A percentile compares a stretch with the other conserved stretches of the same genome.
Evolutionary conservation across 2,113 vertebrate species (phyloP).

Genomic region (Myodes glareolus): DNA sequence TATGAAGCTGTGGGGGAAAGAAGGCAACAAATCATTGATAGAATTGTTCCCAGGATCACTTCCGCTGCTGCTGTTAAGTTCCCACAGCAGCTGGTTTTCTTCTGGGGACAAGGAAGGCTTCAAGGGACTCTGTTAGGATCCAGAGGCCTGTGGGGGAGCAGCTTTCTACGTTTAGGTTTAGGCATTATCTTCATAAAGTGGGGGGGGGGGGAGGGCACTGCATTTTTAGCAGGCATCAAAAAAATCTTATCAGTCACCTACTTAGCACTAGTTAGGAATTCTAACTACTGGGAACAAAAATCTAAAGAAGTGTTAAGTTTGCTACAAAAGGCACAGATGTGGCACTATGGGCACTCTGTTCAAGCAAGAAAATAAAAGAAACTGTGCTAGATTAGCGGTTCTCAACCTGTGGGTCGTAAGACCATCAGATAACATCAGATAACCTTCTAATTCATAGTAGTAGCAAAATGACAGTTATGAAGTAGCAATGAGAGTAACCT

Average conservation of each 20-base stretch:
- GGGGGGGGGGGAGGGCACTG: neutral
- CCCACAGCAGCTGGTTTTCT: constrained; percentile 60
- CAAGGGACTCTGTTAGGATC: constrained; percentile 55
- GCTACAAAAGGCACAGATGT: neutral
- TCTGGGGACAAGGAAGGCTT: constrained; percentile 54
- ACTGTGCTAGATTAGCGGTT: neutral
- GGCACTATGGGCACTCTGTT: constrained; percentile 2
- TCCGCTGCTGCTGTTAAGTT: constrained; percentile 51
- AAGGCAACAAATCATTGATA: constrained; percentile 25
- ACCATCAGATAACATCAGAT: neutral
- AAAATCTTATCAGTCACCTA: constrained; percentile 14
- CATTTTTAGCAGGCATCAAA: constrained; percentile 1
- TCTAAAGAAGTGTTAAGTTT: neutral
- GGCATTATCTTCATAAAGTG: constrained; percentile 54
- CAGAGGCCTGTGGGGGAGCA: constrained; percentile 43
- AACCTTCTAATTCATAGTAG: too few species aligned
- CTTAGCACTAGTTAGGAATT: constrained; percentile 38
- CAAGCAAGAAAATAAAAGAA: neutral
- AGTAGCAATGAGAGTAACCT: neutral
- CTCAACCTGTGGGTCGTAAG: too few species aligned
- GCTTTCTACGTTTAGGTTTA: constrained; percentile 43
- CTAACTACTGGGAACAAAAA: constrained; percentile 29
- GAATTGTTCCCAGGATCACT: constrained; percentile 38
- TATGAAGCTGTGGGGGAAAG: neutral
- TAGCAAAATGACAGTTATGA: neutral